Evolutionary conservation across 2,888 invertebrate species (phyloP), one percentile per base, ranked within the genome.

Genomic region (Mesopsocus fuscifrons): DNA sequence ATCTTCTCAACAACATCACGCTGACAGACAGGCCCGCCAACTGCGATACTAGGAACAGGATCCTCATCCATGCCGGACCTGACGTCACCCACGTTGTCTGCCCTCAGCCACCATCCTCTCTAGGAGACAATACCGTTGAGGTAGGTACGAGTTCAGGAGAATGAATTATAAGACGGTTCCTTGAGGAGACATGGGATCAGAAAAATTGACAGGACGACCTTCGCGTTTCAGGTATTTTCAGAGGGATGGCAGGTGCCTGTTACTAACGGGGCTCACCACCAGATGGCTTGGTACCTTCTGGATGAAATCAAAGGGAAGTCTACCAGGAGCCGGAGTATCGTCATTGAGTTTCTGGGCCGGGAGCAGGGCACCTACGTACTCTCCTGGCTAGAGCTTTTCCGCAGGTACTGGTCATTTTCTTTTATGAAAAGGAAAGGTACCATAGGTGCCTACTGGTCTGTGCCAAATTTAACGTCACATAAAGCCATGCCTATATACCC

Each of bases 321-420:
- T 32, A 11, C 47, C 17, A n/a, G 43, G 34, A 49, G 51, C 8
- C 67, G 78, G 47, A 75, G 76, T 21, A 67, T 88, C 23, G 72
- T 81, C 43, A 73, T 87, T 1, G 87, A 88, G 55, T 82, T 85
- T 52, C 65, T 84, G 48, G 76, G 81, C 31, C 71, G 72, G 43
- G 83, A 85, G 53, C 68, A 71, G 42, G 82, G 77, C 17, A 68
- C 74, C 6, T 87, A 83, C 57, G 70, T 71, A 38, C 70, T 87
- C 38, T 76, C 78, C 46, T 88, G 87, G 87, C 67, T 87, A 58
- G 87, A 88, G 61, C 69, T 87, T 54, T 72, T 78, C 47, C 74
- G 72, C 56, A 66, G 71, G 71, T 71, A 54, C 53, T 47, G 30
- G 41, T 49, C 4, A 6, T 41, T 44, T 15, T 43, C n/a, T 9